phyloP scores from a whole-genome alignment of 53 echinoderm and acorn worm genomes.

The Paracentrotus lividus region DNA sequence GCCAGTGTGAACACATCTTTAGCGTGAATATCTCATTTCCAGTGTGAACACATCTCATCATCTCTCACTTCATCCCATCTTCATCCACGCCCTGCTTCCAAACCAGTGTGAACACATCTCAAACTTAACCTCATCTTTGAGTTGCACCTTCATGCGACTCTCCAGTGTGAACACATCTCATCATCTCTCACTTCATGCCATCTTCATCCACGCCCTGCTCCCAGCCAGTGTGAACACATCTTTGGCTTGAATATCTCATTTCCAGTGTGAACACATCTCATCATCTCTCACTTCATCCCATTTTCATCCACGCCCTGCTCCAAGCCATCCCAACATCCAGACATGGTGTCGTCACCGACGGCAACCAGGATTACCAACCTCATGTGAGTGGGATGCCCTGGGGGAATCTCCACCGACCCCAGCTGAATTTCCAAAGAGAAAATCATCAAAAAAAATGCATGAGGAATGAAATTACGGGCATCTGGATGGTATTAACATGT shows the following conservation, averaged over 20 bases:
- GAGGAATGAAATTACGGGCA: slow-evolving; percentile 39
- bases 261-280: not conserved
- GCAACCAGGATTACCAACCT: slow-evolving; percentile 54
- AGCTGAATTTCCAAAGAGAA: slow-evolving; percentile 22
- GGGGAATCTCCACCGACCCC: not conserved
- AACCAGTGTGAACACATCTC: too few species aligned
- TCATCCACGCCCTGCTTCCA: too few species aligned
- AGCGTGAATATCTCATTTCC: too few species aligned
- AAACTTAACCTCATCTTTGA: too few species aligned
- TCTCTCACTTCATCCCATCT: too few species aligned
- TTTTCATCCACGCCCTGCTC: slow-evolving; percentile 49
- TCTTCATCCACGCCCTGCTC: slow-evolving; percentile 31
- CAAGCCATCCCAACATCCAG: slow-evolving; percentile 32
- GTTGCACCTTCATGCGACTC: too few species aligned
- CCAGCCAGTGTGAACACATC: too few species aligned
- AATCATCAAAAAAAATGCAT: slow-evolving; percentile 1
- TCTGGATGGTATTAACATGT: slow-evolving; percentile 59
- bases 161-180: not conserved
- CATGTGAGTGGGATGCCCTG: not conserved
- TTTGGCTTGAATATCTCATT: not conserved
- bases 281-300: slow-evolving; percentile 42
- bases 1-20: too few species aligned
- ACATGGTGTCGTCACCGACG: slow-evolving; percentile 23
- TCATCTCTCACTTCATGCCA: slow-evolving; percentile 45
- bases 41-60: too few species aligned